phyloP scores from a whole-genome alignment of 1,140 invertebrate species.

The Sycophila sp. region DNA sequence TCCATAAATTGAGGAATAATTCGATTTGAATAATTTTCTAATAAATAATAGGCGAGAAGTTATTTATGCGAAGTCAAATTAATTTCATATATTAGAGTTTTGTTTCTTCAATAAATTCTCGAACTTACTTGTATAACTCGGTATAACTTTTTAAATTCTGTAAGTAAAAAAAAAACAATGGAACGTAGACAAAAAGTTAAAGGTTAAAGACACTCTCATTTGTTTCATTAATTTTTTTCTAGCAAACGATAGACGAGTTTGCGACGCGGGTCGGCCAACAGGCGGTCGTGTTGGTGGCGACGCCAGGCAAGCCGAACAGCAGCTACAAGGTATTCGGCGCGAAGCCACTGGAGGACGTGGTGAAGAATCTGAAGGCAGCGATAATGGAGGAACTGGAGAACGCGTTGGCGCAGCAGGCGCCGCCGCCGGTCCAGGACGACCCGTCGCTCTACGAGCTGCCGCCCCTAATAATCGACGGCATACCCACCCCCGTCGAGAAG shows the following conservation, averaged over 20 bases:
- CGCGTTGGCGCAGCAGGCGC: constrained; percentile 92
- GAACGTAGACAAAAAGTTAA: no score
- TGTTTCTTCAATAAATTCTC: no score
- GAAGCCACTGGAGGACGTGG: constrained; percentile 95
- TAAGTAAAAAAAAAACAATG: no score
- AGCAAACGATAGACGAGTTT: constrained; percentile 98
- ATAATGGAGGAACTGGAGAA: constrained; percentile 96
- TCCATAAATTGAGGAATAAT: no score
- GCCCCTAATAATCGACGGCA: constrained; percentile 95
- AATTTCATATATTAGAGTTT: no score
- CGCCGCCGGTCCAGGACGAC: constrained; percentile 90
- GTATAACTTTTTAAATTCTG: no score
- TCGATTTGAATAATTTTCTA: no score
- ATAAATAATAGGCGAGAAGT: no score
- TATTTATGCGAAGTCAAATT: no score
- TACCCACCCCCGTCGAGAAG: constrained; percentile 97
- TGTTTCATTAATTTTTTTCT: constrained; percentile 21
- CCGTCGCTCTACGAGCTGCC: constrained; percentile 94
- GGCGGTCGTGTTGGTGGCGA: constrained; percentile 94
- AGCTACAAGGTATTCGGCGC: constrained; percentile 97
- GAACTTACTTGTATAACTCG: no score
- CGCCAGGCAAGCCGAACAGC: constrained; percentile 95
- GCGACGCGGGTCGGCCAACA: constrained; percentile 97
- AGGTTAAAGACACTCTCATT: background rate
- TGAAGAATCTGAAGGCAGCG: constrained; percentile 87